Evolutionary conservation across 1,140 invertebrate genomes (phyloP).

Genomic region (Conus ventricosus): DNA sequence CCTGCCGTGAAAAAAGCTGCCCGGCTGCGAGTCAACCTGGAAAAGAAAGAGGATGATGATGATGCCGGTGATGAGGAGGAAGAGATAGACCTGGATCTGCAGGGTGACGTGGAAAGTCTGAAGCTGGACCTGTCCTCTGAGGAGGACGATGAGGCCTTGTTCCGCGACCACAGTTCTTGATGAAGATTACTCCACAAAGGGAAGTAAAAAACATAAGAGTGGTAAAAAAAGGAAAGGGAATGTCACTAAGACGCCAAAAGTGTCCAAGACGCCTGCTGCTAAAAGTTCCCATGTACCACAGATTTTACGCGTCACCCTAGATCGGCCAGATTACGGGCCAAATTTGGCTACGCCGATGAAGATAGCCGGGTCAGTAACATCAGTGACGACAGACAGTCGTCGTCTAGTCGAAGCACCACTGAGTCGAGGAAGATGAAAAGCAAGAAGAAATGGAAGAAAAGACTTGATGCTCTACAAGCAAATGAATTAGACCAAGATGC

Average conservation of each 20-base stretch:
- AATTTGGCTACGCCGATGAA: slow-evolving; percentile 10
- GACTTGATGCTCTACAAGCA: no score
- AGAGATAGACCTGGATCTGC: slow-evolving; percentile 2
- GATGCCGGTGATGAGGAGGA: slow-evolving; percentile 9
- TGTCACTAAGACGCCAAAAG: not conserved
- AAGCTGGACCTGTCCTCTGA: not conserved
- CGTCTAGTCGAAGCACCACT: not conserved
- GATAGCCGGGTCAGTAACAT: slow-evolving; percentile 6
- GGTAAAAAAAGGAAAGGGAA: not conserved
- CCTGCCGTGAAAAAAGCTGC: slow-evolving; percentile 19
- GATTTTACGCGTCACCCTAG: slow-evolving; percentile 14
- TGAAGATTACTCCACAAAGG: slow-evolving; percentile 25
- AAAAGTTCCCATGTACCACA: not conserved
- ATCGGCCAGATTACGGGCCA: slow-evolving; percentile 22
- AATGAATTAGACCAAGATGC: no score
- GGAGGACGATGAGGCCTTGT: not conserved
- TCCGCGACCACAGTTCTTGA: not conserved
- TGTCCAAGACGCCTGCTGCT: not conserved
- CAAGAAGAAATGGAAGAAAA: not conserved
- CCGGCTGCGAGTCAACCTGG: not conserved
- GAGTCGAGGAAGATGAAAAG: not conserved
- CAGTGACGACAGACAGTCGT: not conserved
- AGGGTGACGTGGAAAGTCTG: not conserved
- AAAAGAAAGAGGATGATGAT: slow-evolving; percentile 11
- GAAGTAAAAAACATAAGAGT: not conserved